Evolutionary conservation across 2,113 vertebrate genomes (phyloP).

Genomic region (Saccopteryx leptura): DNA sequence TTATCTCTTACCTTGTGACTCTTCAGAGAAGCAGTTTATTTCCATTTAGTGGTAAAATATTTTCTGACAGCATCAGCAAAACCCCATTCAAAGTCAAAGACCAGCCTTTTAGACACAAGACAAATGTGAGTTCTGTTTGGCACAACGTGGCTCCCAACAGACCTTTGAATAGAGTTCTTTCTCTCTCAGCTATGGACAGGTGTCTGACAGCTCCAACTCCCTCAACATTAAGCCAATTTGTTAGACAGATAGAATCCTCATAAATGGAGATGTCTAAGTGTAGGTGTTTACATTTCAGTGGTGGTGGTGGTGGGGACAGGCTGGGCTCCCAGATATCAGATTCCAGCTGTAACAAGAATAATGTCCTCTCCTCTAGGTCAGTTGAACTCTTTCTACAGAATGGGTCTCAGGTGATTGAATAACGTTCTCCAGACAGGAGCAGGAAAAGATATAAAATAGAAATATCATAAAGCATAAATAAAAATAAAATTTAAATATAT

Average conservation of each 20-base stretch:
- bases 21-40: neutral
- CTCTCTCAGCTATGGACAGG: neutral
- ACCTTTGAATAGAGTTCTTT: neutral
- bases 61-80: conserved; percentile 12
- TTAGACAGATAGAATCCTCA: neutral
- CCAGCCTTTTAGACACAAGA: neutral
- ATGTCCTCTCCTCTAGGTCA: neutral
- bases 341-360: neutral
- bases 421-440: neutral
- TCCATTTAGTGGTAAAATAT: conserved; percentile 10
- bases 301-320: neutral
- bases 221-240: neutral
- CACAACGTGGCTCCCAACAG: neutral
- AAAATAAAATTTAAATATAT: no score
- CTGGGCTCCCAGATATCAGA: neutral
- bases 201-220: neutral
- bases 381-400: neutral
- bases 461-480: neutral
- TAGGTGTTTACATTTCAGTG: neutral
- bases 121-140: neutral
- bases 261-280: neutral
- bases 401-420: neutral
- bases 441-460: neutral
- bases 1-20: neutral
- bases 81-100: neutral